Conservation (phyloP, 2,888 invertebrate species). For the Aporophyla nigra region DNA sequence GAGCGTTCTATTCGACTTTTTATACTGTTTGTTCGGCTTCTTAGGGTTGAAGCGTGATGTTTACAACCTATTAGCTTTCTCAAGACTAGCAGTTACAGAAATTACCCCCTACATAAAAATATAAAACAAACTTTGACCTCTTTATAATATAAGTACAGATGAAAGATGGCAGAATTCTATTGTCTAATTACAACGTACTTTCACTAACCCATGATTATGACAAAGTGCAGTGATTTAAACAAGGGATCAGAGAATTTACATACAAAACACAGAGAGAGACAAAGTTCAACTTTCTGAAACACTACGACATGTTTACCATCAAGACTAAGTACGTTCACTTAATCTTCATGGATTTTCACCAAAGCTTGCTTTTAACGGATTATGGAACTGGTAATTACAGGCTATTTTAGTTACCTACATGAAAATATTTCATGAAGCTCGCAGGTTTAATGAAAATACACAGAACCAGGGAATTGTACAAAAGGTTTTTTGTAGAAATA, state of each 20-base stretch:
- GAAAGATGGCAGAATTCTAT: background rate
- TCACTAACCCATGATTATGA: background rate
- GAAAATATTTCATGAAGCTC: constrained; percentile 32
- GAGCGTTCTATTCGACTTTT: too few species aligned
- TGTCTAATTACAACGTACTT: background rate
- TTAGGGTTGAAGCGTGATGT: too few species aligned
- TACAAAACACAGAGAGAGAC: background rate
- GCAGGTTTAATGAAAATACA: constrained; percentile 21
- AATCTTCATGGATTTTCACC: constrained; percentile 31
- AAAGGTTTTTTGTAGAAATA: constrained; percentile 35
- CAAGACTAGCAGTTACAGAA: too few species aligned
- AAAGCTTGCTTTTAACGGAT: constrained; percentile 58
- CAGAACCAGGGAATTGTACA: constrained; percentile 27
- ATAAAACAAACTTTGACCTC: too few species aligned
- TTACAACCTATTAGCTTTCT: too few species aligned
- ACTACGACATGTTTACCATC: background rate
- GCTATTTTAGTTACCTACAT: constrained; percentile 32
- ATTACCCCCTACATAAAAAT: too few species aligned
- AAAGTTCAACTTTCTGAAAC: background rate
- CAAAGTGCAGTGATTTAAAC: too few species aligned
- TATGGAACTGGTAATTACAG: constrained; percentile 35
- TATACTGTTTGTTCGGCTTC: too few species aligned
- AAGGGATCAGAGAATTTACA: background rate
- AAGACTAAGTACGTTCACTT: background rate
- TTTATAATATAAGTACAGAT: too few species aligned